Evolutionary conservation across 2,888 invertebrate genomes (phyloP), one percentile per base, ranked within the genome.

Genomic region (Pachymerium ferrugineum): DNA sequence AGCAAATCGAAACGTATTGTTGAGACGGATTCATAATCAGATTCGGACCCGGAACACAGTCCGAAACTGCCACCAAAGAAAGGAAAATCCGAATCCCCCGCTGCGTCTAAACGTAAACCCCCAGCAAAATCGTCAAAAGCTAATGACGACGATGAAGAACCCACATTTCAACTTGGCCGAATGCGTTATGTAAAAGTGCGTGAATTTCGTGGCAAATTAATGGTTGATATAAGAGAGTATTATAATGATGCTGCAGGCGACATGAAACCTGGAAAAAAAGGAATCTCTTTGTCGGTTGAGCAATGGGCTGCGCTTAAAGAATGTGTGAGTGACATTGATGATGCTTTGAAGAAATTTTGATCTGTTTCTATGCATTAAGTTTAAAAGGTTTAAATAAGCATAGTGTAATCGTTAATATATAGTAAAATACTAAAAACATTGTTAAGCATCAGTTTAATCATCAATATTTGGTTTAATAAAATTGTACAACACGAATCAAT

Each of bases 201-300:
- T 74, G 90, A 92, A 78, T 97, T 95, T 81, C 90, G 90, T 79
- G 94, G 94, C 0, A 91, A 90, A 81, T 86, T 88, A 75, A 89
- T 88, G 81, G 88, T 97, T 25, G 92, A 96, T 81, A 91, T 97
- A 74, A 86, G 97, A 77, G 96, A 97, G 80, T 89, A 85, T 81
- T 95, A 91, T 80, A 47, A 47, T 22, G 82, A 82, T 69, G 88
- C 89, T 78, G 85, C 88, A 81, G 94, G 94, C 1, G 89, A 93
- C 73, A 78, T 89, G 76, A 86, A 89, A 79, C 97, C 97, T 0
- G 92, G 93, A 0, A 95, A 91, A 81, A 97, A 97, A 85, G 97
- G 88, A 12, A 92, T 96, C 74, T 89, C 90, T 78, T 83, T 96
- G 74, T 87, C 88, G 3, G 84, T 88, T 75, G 86, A 87, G 14